phyloP scores from a whole-genome alignment of 2,113 vertebrate species.

The Istiophorus platypterus region DNA sequence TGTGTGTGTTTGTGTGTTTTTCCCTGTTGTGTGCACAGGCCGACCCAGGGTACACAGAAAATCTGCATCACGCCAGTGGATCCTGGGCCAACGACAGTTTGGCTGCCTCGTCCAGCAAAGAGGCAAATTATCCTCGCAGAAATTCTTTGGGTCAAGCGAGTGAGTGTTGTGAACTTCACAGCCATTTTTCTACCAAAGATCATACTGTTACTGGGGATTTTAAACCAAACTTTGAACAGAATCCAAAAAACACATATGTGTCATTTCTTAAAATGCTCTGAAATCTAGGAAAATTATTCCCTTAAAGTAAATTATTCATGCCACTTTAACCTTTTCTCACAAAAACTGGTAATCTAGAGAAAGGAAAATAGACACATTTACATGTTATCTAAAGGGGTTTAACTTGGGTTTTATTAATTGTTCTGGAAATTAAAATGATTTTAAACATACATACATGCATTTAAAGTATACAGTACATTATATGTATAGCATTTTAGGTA shows the following conservation, averaged over 20 bases:
- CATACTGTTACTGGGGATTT: not conserved
- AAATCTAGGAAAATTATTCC: not conserved
- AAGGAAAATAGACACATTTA: not conserved
- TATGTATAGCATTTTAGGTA: no score
- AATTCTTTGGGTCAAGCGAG: conserved; percentile 84
- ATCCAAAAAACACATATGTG: not conserved
- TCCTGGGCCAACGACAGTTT: conserved; percentile 82
- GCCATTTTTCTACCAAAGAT: not conserved
- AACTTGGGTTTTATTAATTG: not conserved
- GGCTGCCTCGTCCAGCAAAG: conserved; percentile 84
- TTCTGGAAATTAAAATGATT: not conserved
- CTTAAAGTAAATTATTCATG: not conserved
- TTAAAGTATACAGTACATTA: not conserved
- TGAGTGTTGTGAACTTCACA: conserved; percentile 82
- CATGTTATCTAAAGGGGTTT: not conserved
- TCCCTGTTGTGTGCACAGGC: conserved; percentile 84
- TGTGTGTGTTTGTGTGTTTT: conserved; percentile 14
- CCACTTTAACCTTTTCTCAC: not conserved
- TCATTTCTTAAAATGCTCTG: not conserved
- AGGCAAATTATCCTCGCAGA: conserved; percentile 82
- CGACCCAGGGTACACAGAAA: conserved; percentile 87
- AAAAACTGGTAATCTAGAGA: not conserved
- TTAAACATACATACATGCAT: not conserved
- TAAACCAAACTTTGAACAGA: not conserved
- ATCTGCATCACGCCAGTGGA: conserved; percentile 85